Percentiles rank a stretch among this genome's conserved stretches.
phyloP scores from a whole-genome alignment of 2,113 vertebrate species.

The Equus przewalskii region DNA sequence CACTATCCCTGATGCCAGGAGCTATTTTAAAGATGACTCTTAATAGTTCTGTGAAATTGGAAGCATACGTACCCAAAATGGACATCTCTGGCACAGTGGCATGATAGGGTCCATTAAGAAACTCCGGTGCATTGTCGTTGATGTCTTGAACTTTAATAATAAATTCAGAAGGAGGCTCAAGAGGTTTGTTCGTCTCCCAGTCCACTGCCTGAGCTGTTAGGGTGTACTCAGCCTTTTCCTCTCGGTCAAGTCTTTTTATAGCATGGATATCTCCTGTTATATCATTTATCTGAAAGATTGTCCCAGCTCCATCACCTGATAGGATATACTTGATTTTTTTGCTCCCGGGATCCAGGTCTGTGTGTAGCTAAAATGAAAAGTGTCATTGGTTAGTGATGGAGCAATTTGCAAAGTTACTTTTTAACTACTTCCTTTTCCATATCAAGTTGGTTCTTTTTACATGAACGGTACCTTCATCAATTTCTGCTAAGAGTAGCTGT shows the following conservation, averaged over 20 bases:
- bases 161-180: conserved; percentile 98
- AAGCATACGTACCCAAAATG: conserved; percentile 93
- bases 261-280: conserved; percentile 98
- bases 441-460: conserved; percentile 22
- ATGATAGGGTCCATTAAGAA: conserved; percentile 95
- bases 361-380: conserved; percentile 93
- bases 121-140: conserved; percentile 99
- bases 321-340: conserved; percentile 98
- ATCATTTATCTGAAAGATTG: conserved; percentile 99
- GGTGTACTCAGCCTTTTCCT: conserved; percentile 99
- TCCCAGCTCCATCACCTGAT: conserved; percentile 97
- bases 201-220: conserved; percentile 97
- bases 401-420: background rate
- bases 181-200: conserved; percentile 94
- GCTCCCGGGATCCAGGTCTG: conserved; percentile 95
- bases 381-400: conserved; percentile 64
- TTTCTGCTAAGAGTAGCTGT: conserved; percentile 51
- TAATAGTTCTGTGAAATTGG: background rate
- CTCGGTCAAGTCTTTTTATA: conserved; percentile 98
- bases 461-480: conserved; percentile 51
- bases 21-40: conserved; percentile 44
- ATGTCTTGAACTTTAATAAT: conserved; percentile 99
- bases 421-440: background rate
- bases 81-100: conserved; percentile 98
- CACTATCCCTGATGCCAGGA: conserved; percentile 35